Conservation (phyloP, 2,797 vertebrate genomes). For the Pantherophis vulpinus region DNA sequence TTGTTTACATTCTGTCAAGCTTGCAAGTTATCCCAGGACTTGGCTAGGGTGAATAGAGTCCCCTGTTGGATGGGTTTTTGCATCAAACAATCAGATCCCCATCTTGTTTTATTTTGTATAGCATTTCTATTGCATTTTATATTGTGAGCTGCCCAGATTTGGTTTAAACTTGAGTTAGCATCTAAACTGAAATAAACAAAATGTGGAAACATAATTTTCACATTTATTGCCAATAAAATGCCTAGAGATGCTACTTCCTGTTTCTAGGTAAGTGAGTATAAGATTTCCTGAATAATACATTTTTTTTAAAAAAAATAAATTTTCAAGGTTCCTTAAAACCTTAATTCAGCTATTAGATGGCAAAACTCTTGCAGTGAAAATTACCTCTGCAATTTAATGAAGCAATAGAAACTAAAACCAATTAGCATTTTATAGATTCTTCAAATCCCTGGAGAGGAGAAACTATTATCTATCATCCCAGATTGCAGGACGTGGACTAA, state of each 20-base stretch:
- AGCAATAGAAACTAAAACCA: constrained; percentile 29
- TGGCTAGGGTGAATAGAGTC: neutral
- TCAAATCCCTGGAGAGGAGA: neutral
- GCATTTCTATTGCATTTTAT: neutral
- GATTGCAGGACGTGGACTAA: neutral
- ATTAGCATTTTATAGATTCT: neutral
- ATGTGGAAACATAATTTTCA: neutral
- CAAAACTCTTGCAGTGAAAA: neutral
- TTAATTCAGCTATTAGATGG: neutral
- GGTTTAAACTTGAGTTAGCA: neutral
- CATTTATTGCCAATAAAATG: neutral
- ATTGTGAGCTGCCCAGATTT: neutral
- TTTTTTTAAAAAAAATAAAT: constrained; percentile 25
- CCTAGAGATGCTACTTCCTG: neutral
- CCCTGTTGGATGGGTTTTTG: neutral
- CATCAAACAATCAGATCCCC: neutral
- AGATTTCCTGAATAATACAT: constrained; percentile 14
- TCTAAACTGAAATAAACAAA: neutral
- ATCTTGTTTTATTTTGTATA: neutral
- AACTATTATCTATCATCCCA: neutral
- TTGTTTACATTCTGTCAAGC: neutral
- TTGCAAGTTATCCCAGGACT: neutral
- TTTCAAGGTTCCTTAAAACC: constrained; percentile 7
- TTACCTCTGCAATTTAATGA: constrained; percentile 26
- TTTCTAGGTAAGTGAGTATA: constrained; percentile 36